These are phyloP conservation scores for Pristis pectinata DNA, from an alignment of 2,797 vertebrate species.

Conservation along the genomic window DNA sequence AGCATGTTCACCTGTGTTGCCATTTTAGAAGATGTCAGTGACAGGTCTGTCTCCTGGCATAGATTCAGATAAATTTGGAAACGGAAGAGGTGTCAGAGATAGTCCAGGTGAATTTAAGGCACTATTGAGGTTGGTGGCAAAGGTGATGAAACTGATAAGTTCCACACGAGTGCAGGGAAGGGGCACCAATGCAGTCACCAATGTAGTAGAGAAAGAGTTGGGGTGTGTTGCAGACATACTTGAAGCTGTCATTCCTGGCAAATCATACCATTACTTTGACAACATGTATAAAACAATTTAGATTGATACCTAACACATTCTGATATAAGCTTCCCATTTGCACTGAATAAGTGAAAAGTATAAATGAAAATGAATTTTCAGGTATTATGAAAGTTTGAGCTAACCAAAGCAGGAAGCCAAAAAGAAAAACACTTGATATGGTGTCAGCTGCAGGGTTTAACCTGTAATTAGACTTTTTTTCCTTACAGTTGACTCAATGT, in stretches of 20 bases:
- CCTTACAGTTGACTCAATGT: background rate
- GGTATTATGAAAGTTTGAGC: background rate
- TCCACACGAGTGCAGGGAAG: no score
- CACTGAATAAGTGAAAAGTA: background rate
- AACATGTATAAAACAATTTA: background rate
- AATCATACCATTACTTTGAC: background rate
- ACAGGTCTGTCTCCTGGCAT: no score
- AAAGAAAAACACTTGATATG: background rate
- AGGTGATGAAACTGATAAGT: no score
- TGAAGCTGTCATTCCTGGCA: background rate
- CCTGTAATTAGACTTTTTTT: background rate
- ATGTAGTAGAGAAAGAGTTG: no score
- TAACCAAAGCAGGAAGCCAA: background rate
- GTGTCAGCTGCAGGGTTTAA: background rate
- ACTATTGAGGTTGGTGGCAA: no score
- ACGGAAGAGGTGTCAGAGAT: no score
- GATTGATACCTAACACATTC: background rate
- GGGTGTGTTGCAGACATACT: background rate
- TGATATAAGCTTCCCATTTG: background rate
- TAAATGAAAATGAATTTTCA: background rate
- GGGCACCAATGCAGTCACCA: no score
- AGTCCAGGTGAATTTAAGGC: no score
- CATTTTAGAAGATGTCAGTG: no score
- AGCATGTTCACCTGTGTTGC: no score
- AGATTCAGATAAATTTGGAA: no score